A percentile compares a stretch with the other conserved stretches of the same genome.
Evolutionary conservation across 2,113 vertebrate genomes (phyloP).

Genomic region (Rhinichthys klamathensis): DNA sequence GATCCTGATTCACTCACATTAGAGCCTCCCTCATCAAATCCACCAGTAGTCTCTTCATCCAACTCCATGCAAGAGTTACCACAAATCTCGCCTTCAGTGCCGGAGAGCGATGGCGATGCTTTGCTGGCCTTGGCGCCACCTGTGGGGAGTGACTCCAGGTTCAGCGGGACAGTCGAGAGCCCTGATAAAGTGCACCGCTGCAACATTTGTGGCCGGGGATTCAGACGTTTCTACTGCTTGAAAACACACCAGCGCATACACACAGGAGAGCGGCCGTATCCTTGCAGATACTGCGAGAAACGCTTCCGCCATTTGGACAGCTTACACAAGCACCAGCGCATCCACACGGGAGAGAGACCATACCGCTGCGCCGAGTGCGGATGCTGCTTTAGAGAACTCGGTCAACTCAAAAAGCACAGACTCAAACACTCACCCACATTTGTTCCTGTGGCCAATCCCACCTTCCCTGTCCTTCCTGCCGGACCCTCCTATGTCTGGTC

Average conservation of each 20-base stretch:
- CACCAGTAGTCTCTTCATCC: not conserved
- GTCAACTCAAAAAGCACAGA: constrained; percentile 66
- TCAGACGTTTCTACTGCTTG: constrained; percentile 67
- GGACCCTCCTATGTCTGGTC: constrained; percentile 57
- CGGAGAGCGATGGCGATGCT: constrained; percentile 12
- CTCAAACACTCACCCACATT: constrained; percentile 61
- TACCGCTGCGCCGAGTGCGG: constrained; percentile 66
- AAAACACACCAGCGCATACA: constrained; percentile 69
- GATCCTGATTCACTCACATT: constrained; percentile 49
- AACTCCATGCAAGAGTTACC: not conserved
- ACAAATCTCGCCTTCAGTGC: constrained; percentile 33
- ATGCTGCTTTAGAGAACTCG: constrained; percentile 65
- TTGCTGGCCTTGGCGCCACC: constrained; percentile 42
- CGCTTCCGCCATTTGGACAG: constrained; percentile 68
- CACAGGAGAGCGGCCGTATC: constrained; percentile 65
- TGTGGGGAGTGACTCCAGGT: constrained; percentile 14
- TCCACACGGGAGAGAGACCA: constrained; percentile 65
- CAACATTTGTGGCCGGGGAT: constrained; percentile 64
- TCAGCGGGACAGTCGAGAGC: not conserved
- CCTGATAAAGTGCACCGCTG: constrained; percentile 63
- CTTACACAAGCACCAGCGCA: constrained; percentile 68
- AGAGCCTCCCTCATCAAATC: constrained; percentile 37
- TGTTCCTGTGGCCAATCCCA: constrained; percentile 28
- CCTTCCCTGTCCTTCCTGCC: constrained; percentile 46
- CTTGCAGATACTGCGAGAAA: constrained; percentile 67